phyloP scores from a whole-genome alignment of 2,113 vertebrate genomes.

The Menidia beryllina region DNA sequence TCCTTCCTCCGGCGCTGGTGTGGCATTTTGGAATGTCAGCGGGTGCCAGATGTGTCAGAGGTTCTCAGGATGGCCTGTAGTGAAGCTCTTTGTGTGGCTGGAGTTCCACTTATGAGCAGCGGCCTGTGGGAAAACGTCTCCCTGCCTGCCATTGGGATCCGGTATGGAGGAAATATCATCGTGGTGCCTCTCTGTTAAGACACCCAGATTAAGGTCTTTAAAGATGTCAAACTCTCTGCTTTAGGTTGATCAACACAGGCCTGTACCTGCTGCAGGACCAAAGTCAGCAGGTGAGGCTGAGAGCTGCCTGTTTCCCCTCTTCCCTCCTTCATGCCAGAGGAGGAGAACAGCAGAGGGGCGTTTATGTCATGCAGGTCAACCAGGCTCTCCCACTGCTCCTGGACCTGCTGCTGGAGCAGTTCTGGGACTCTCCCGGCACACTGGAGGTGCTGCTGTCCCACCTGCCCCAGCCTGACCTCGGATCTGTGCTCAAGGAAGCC shows the following conservation, averaged over 20 bases:
- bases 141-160: conserved; percentile 58
- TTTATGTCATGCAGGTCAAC: conserved; percentile 81
- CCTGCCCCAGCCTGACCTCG: conserved; percentile 81
- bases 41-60: conserved; percentile 68
- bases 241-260: conserved; percentile 82
- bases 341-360: not conserved
- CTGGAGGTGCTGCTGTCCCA: conserved; percentile 81
- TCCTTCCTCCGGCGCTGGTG: conserved; percentile 79
- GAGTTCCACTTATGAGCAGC: conserved; percentile 57
- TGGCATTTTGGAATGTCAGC: conserved; percentile 72
- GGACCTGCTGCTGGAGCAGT: conserved; percentile 79
- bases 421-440: conserved; percentile 72
- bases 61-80: conserved; percentile 84
- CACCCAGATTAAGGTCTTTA: not conserved
- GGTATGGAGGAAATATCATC: conserved; percentile 73
- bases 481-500: conserved; percentile 70
- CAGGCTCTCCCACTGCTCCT: conserved; percentile 81
- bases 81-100: conserved; percentile 76
- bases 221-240: conserved; percentile 16
- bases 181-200: not conserved
- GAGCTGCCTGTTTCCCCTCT: conserved; percentile 81
- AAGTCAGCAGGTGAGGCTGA: conserved; percentile 81
- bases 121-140: conserved; percentile 12
- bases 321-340: conserved; percentile 28
- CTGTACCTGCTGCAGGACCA: conserved; percentile 89